These are phyloP conservation scores for Empis livida DNA, from an alignment of 2,888 invertebrate species.

Conservation along the genomic window DNA sequence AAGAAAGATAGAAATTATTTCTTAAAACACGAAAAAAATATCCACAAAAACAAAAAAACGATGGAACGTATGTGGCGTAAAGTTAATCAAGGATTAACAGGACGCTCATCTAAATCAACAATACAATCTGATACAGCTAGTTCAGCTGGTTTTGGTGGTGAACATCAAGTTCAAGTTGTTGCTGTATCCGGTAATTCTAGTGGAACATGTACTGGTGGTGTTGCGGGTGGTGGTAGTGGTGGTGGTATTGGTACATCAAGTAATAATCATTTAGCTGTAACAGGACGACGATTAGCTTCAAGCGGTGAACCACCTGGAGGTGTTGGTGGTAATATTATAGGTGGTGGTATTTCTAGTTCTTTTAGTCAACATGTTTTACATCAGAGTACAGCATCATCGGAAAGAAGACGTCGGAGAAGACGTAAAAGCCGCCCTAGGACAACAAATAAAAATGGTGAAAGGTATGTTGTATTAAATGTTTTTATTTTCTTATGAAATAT, in stretches of 20 bases:
- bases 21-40: no score
- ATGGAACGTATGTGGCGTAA: conserved; percentile 38
- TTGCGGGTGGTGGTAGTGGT: conserved; percentile 4
- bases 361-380: conserved; percentile 32
- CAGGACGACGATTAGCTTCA: conserved; percentile 30
- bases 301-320: conserved; percentile 18
- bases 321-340: neutral
- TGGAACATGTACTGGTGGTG: neutral
- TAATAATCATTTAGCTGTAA: conserved; percentile 15
- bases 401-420: conserved; percentile 29
- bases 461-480: neutral
- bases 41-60: conserved; percentile 1
- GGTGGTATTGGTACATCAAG: conserved; percentile 1
- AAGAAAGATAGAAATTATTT: no score
- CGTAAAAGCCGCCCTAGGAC: conserved; percentile 30
- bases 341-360: conserved; percentile 18
- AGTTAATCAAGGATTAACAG: conserved; percentile 33
- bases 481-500: no score
- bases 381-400: conserved; percentile 32
- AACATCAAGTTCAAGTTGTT: conserved; percentile 26
- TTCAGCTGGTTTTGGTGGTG: conserved; percentile 33
- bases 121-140: conserved; percentile 30
- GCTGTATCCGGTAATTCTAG: conserved; percentile 22
- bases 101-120: conserved; percentile 21
- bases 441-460: conserved; percentile 6